Conservation (phyloP, 1,140 invertebrate genomes). For the Stegodyphus mimosarum region DNA sequence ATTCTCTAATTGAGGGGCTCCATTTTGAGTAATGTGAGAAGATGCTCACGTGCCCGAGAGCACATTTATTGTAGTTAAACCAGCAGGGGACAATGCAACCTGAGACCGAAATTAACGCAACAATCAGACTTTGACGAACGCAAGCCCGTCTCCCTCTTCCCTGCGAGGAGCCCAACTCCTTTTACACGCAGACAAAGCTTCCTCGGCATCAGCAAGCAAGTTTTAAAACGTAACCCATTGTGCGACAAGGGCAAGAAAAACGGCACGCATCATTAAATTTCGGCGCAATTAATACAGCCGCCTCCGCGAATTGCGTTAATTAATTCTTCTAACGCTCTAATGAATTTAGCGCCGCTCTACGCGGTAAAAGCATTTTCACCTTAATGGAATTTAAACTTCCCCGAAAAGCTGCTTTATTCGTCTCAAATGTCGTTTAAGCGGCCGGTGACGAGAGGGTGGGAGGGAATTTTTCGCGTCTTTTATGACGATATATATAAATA, state of each 20-base stretch:
- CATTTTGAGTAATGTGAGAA: too few species aligned
- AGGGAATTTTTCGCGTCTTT: conserved; percentile 49
- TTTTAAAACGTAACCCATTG: conserved; percentile 42
- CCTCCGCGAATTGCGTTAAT: conserved; percentile 41
- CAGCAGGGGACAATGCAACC: too few species aligned
- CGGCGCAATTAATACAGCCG: conserved; percentile 51
- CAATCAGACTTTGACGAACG: too few species aligned
- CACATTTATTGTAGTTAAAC: too few species aligned
- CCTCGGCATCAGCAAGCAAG: conserved; percentile 41
- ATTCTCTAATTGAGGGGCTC: too few species aligned
- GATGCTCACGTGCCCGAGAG: too few species aligned
- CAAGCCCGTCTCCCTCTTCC: too few species aligned
- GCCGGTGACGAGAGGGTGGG: background rate
- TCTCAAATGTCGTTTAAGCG: conserved; percentile 50
- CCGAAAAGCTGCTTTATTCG: conserved; percentile 37
- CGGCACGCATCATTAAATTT: conserved; percentile 51
- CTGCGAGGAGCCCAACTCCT: too few species aligned
- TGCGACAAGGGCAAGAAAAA: conserved; percentile 49
- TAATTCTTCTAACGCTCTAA: conserved; percentile 57
- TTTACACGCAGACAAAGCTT: conserved; percentile 33
- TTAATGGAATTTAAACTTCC: conserved; percentile 58
- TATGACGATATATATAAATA: conserved; percentile 38
- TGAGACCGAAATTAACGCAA: too few species aligned
- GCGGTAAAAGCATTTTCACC: conserved; percentile 57
- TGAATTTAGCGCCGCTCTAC: conserved; percentile 21